phyloP scores from a whole-genome alignment of 2,888 invertebrate species.

The Smittia aterrima region DNA sequence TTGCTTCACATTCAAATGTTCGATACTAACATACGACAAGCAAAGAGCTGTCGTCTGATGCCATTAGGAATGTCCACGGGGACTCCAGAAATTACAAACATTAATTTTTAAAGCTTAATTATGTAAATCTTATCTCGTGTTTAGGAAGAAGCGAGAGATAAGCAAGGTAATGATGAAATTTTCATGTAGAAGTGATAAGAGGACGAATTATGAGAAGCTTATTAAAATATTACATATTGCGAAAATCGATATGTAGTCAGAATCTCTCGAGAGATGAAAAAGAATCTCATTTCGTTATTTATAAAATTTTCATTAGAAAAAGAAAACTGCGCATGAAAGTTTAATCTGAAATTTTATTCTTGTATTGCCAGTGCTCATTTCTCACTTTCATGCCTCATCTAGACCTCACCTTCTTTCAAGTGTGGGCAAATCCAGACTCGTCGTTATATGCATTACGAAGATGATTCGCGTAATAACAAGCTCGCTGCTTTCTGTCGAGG shows the following conservation, averaged over 20 bases:
- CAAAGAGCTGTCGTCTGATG: not conserved
- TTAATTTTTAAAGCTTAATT: slow-evolving; percentile 41
- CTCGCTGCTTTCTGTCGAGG: not conserved
- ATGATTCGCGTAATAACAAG: too few relatives aligned
- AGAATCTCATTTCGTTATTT: slow-evolving; percentile 12
- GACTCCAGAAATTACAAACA: slow-evolving; percentile 22
- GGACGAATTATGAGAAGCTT: not conserved
- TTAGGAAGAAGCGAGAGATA: not conserved
- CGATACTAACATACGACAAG: not conserved
- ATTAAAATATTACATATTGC: not conserved
- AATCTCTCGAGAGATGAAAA: not conserved
- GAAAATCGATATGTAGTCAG: slow-evolving; percentile 17
- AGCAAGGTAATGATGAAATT: slow-evolving; percentile 16
- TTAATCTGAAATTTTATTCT: slow-evolving; percentile 21
- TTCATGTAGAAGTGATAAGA: slow-evolving; percentile 15
- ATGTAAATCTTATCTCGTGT: slow-evolving; percentile 33
- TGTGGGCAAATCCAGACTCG: slow-evolving; percentile 7
- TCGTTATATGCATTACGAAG: not conserved
- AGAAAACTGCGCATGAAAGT: slow-evolving; percentile 1
- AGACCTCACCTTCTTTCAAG: slow-evolving; percentile 8
- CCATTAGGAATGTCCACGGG: slow-evolving; percentile 26
- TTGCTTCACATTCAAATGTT: too few relatives aligned
- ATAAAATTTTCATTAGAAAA: not conserved
- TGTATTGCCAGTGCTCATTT: slow-evolving; percentile 1
- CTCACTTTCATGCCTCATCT: slow-evolving; percentile 37